A percentile compares a stretch with the other conserved stretches of the same genome.
Evolutionary conservation across 2,888 invertebrate species (phyloP).

Genomic region (Labia minor): DNA sequence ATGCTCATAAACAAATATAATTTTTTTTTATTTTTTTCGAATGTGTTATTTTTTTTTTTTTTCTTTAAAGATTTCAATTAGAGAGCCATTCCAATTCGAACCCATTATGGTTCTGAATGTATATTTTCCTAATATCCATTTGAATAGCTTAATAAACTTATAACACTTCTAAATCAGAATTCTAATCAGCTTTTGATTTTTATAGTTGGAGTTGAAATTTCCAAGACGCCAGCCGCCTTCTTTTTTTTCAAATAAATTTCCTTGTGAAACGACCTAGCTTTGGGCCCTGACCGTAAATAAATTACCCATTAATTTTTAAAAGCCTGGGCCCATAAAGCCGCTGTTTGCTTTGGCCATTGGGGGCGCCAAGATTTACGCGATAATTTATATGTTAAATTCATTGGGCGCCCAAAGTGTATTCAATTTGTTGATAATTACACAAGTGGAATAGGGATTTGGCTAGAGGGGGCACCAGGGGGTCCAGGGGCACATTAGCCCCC

Average conservation of each 20-base stretch:
- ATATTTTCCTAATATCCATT: conserved; percentile 13
- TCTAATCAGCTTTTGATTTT: conserved; percentile 8
- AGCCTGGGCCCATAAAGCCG: not conserved
- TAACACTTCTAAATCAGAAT: conserved; percentile 13
- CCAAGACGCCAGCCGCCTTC: not conserved
- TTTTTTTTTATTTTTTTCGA: too few species aligned
- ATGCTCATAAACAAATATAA: not conserved
- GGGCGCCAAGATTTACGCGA: conserved; percentile 8
- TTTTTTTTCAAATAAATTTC: conserved; percentile 9
- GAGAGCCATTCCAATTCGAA: not conserved
- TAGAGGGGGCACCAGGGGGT: not conserved
- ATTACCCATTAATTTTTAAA: not conserved
- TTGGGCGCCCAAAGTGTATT: not conserved
- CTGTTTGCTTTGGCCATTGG: conserved; percentile 1
- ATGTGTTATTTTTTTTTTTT: not conserved
- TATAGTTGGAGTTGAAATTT: not conserved
- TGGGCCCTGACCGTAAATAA: not conserved
- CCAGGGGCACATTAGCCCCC: not conserved
- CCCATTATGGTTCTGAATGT: not conserved
- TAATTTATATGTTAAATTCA: conserved; percentile 7
- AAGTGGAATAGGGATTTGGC: not conserved
- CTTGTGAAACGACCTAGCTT: not conserved
- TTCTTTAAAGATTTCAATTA: not conserved
- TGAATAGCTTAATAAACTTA: conserved; percentile 13
- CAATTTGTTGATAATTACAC: conserved; percentile 13